Conservation (phyloP, 2,797 vertebrate genomes). For the Labeo calbasu region DNA sequence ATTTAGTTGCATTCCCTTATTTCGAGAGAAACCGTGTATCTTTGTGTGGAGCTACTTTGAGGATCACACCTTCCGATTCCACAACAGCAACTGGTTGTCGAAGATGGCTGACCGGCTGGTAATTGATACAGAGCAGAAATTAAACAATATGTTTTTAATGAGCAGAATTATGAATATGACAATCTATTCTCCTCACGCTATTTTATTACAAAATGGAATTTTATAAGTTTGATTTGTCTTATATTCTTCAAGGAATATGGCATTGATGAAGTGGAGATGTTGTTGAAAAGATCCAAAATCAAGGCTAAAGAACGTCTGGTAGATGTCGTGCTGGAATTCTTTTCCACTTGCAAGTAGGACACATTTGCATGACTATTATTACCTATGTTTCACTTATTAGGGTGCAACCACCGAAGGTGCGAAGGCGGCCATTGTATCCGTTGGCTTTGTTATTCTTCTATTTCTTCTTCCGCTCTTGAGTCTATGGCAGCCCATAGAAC, state of each 20-base stretch:
- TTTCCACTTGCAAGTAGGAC: constrained; percentile 89
- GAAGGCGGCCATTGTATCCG: too few relatives aligned
- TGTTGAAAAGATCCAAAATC: constrained; percentile 79
- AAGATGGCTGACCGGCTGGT: constrained; percentile 86
- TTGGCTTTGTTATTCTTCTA: too few relatives aligned
- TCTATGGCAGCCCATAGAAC: too few relatives aligned
- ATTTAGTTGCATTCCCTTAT: constrained; percentile 83
- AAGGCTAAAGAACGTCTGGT: constrained; percentile 79
- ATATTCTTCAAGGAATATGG: constrained; percentile 81
- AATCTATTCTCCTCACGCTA: not conserved
- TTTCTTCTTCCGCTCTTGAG: too few relatives aligned
- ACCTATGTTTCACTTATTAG: too few relatives aligned
- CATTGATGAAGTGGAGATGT: constrained; percentile 83
- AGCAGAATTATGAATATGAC: not conserved
- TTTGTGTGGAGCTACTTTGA: constrained; percentile 89
- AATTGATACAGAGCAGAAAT: constrained; percentile 24
- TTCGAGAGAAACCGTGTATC: constrained; percentile 83
- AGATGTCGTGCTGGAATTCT: constrained; percentile 86
- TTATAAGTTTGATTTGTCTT: not conserved
- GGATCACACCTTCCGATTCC: constrained; percentile 88
- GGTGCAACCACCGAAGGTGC: too few relatives aligned
- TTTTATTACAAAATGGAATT: not conserved
- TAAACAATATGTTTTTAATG: not conserved
- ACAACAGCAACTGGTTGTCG: constrained; percentile 85
- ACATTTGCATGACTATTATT: not conserved